These are phyloP conservation scores for Siniperca undulata DNA, from an alignment of 2,797 vertebrate species.

Conservation along the genomic window DNA sequence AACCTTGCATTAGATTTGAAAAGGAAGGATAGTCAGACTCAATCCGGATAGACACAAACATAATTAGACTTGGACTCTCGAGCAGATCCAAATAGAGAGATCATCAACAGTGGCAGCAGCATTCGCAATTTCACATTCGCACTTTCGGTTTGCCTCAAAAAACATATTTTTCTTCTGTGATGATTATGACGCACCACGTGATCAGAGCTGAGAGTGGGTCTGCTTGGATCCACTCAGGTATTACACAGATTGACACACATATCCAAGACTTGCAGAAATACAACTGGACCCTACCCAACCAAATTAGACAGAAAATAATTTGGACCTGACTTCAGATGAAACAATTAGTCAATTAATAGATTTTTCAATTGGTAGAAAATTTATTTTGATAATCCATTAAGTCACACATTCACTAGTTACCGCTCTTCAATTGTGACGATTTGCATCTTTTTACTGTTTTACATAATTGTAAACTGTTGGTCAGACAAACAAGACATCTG, in stretches of 20 bases:
- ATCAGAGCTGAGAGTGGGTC: no score
- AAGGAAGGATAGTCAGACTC: neutral
- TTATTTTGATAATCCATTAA: no score
- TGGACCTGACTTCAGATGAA: no score
- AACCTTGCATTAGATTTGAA: neutral
- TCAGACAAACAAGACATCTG: no score
- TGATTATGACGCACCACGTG: no score
- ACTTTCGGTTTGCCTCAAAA: neutral
- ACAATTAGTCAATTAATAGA: no score
- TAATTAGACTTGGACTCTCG: no score
- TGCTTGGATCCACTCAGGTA: neutral
- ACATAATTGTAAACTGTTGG: neutral
- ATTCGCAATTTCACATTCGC: neutral
- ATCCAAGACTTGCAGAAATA: neutral
- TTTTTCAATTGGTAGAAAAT: no score
- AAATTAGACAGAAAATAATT: no score
- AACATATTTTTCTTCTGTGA: no score
- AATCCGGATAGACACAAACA: neutral
- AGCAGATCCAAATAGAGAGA: neutral
- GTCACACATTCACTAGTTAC: neutral
- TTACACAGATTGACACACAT: neutral
- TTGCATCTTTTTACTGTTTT: neutral
- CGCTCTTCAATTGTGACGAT: neutral
- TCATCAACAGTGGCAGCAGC: neutral
- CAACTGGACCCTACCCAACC: no score